A percentile compares a stretch with the other conserved stretches of the same genome.
Evolutionary conservation across 2,888 invertebrate species (phyloP).

Genomic region (Melanophora roralis): DNA sequence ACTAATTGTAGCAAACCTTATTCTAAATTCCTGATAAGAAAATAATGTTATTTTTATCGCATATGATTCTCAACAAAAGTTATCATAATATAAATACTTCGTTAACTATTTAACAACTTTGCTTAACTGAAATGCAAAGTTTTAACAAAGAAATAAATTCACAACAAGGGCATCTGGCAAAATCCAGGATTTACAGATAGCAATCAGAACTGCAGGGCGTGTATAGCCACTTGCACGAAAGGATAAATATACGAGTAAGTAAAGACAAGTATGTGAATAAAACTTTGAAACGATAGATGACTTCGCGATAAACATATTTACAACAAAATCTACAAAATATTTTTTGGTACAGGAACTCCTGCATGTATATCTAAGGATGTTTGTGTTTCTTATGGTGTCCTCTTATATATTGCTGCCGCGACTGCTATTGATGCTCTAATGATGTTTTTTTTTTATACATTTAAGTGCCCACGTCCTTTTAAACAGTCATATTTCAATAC

Average conservation of each 20-base stretch:
- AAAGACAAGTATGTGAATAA: conserved; percentile 32
- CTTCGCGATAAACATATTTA: conserved; percentile 40
- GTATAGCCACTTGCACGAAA: conserved; percentile 1
- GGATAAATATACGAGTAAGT: neutral
- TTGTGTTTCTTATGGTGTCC: conserved; percentile 38
- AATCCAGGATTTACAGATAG: too few relatives aligned
- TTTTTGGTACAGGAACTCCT: neutral
- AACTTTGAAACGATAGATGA: conserved; percentile 40
- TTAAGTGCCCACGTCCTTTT: conserved; percentile 12
- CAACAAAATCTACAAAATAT: conserved; percentile 15
- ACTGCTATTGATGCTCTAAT: conserved; percentile 14
- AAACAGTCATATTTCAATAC: neutral
- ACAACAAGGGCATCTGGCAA: too few relatives aligned
- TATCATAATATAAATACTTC: too few relatives aligned
- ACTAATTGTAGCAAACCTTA: too few relatives aligned
- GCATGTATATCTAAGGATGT: conserved; percentile 22
- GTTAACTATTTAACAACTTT: too few relatives aligned
- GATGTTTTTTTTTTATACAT: neutral
- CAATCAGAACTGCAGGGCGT: neutral
- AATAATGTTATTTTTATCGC: too few relatives aligned
- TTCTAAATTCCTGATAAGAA: too few relatives aligned
- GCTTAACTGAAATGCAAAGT: too few relatives aligned
- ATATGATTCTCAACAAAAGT: too few relatives aligned
- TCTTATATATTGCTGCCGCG: conserved; percentile 30
- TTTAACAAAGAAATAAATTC: too few relatives aligned